Evolutionary conservation across 2,113 vertebrate genomes (phyloP).

Genomic region (Spea bombifrons): DNA sequence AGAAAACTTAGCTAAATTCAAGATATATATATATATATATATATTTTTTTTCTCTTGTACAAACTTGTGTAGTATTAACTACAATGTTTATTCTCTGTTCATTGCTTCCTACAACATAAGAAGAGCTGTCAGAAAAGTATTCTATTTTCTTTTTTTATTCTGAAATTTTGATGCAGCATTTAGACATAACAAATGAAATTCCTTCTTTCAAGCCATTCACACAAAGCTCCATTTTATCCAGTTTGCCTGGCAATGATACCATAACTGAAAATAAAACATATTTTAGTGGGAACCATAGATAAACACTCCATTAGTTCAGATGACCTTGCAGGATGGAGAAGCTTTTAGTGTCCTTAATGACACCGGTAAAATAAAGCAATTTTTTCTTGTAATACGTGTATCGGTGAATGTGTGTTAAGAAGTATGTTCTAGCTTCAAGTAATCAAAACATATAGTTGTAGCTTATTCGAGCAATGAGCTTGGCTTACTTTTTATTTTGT

Average conservation of each 20-base stretch:
- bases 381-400: constrained; percentile 9
- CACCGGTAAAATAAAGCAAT: constrained; percentile 22
- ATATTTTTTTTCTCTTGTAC: background rate
- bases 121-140: constrained; percentile 26
- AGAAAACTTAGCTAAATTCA: background rate
- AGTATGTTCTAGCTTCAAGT: background rate
- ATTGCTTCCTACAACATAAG: constrained; percentile 10
- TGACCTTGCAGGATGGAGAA: constrained; percentile 8
- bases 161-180: constrained; percentile 12
- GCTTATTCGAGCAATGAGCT: background rate
- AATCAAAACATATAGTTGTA: background rate
- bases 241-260: constrained; percentile 27
- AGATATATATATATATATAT: background rate
- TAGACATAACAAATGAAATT: constrained; percentile 36
- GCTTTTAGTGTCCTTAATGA: constrained; percentile 26
- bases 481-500: background rate
- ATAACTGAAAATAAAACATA: constrained; percentile 33
- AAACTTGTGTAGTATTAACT: constrained; percentile 16
- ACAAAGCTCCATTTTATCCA: constrained; percentile 37
- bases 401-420: background rate
- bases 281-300: constrained; percentile 27
- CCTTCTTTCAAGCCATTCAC: constrained; percentile 15
- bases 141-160: constrained; percentile 29
- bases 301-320: constrained; percentile 39
- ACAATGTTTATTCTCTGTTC: constrained; percentile 36